Evolutionary conservation across 2,888 invertebrate genomes (phyloP).

Genomic region (Chirona hameri): DNA sequence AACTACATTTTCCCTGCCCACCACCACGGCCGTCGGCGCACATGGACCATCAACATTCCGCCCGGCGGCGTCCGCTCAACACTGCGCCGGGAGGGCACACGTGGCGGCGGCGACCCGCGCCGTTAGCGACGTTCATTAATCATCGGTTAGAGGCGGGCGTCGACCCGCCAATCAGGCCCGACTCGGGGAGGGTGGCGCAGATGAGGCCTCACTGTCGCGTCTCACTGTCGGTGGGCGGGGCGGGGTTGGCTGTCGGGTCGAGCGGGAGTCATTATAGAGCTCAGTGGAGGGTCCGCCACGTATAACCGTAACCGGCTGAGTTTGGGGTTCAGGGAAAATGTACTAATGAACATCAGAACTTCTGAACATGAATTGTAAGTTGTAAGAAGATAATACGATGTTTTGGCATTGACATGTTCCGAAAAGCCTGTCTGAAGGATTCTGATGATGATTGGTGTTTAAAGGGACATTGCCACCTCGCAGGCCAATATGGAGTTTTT

Average conservation of each 20-base stretch:
- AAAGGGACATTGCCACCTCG: no score
- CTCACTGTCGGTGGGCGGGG: no score
- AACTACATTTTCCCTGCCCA: neutral
- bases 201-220: neutral
- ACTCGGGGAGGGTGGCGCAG: neutral
- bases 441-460: no score
- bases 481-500: no score
- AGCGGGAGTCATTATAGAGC: neutral
- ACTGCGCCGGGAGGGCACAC: neutral
- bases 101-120: neutral
- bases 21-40: neutral
- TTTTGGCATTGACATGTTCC: no score
- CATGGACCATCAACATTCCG: neutral
- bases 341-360: no score
- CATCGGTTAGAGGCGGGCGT: neutral
- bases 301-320: no score
- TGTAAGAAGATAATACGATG: no score
- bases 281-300: no score
- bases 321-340: no score
- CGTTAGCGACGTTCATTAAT: neutral
- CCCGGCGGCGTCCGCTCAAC: neutral
- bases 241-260: neutral
- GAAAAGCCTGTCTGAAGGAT: no score
- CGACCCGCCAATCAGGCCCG: neutral
- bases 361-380: no score